phyloP scores from a whole-genome alignment of 2,888 invertebrate genomes.

The Creontiades dilutus region DNA sequence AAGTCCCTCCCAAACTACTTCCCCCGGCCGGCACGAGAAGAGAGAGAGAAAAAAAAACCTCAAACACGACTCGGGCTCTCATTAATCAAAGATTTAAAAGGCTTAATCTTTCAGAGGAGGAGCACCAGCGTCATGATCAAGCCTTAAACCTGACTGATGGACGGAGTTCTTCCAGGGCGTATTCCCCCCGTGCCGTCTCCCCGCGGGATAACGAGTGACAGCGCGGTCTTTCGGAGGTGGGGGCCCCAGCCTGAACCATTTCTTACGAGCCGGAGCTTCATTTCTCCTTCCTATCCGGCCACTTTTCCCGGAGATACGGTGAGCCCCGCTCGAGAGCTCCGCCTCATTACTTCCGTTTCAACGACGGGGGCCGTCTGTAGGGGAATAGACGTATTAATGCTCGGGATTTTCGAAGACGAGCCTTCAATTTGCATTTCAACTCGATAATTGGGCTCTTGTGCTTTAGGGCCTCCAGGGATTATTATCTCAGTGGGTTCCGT shows the following conservation, averaged over 20 bases:
- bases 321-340: not conserved
- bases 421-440: too few species aligned
- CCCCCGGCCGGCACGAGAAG: not conserved
- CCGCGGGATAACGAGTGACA: conserved; percentile 29
- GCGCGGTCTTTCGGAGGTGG: not conserved
- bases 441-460: too few species aligned
- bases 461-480: too few species aligned
- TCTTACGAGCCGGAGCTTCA: not conserved
- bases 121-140: conserved; percentile 39
- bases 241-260: not conserved
- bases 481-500: too few species aligned
- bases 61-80: not conserved
- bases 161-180: not conserved
- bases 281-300: not conserved
- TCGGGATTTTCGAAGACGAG: too few species aligned
- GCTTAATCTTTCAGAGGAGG: conserved; percentile 32
- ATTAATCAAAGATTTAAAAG: conserved; percentile 39
- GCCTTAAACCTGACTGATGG: conserved; percentile 36
- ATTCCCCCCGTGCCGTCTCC: not conserved
- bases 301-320: not conserved
- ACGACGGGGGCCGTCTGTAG: too few species aligned
- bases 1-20: not conserved
- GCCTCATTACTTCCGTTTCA: not conserved
- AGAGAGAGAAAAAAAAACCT: conserved; percentile 4
- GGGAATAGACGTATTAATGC: too few species aligned